Percentiles rank a stretch among this genome's conserved stretches.
Evolutionary conservation across 1,140 invertebrate genomes (phyloP).

Genomic region (Trichonephila clavipes): DNA sequence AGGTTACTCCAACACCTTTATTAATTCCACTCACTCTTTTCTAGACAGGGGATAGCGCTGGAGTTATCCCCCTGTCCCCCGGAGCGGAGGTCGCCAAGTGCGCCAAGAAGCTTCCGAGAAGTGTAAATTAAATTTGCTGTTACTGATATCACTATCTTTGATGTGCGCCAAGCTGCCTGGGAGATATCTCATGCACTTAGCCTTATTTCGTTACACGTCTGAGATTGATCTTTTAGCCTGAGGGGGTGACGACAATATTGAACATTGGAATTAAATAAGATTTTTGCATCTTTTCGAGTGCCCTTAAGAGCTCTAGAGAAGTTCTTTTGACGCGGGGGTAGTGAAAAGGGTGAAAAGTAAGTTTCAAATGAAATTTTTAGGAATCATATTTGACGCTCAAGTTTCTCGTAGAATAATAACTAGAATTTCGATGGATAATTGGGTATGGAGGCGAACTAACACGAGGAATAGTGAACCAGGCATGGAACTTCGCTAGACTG

Average conservation of each 20-base stretch:
- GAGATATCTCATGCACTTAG: slow-evolving; percentile 63
- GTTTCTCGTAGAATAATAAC: slow-evolving; percentile 62
- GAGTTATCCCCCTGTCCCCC: slow-evolving; percentile 3
- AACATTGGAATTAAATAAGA: slow-evolving; percentile 72
- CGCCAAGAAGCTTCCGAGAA: slow-evolving; percentile 33
- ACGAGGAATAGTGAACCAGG: neutral
- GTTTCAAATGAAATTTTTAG: slow-evolving; percentile 68
- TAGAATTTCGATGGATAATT: slow-evolving; percentile 39
- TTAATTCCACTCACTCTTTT: slow-evolving; percentile 17
- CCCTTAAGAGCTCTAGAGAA: slow-evolving; percentile 17
- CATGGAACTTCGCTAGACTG: neutral
- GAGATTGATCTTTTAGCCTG: slow-evolving; percentile 70
- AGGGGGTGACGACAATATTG: slow-evolving; percentile 63
- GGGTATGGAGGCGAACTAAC: neutral
- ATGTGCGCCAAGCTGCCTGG: slow-evolving; percentile 57
- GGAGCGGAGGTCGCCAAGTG: neutral
- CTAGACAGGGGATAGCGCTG: neutral
- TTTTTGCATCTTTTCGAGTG: slow-evolving; percentile 63
- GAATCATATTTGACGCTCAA: slow-evolving; percentile 66
- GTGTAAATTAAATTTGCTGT: slow-evolving; percentile 74
- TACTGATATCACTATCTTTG: slow-evolving; percentile 73
- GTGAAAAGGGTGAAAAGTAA: neutral
- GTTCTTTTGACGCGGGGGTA: neutral
- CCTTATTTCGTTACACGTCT: slow-evolving; percentile 64
- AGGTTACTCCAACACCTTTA: neutral